phyloP scores from a whole-genome alignment of 2,888 invertebrate genomes.

The Polyommatus icarus region DNA sequence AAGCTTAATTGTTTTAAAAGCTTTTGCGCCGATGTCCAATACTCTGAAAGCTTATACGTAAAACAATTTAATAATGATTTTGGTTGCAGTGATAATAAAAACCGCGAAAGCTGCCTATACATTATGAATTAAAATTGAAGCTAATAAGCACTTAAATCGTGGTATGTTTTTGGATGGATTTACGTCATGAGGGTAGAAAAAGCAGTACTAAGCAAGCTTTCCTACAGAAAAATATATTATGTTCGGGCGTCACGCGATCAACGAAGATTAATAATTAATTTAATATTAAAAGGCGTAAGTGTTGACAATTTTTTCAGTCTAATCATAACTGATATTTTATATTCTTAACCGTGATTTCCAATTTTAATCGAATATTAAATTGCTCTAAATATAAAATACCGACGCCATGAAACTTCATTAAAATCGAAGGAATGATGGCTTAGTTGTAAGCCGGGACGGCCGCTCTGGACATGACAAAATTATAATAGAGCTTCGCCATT shows the following conservation, averaged over 20 bases:
- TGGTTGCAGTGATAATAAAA: slow-evolving; percentile 10
- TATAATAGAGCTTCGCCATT: slow-evolving; percentile 1
- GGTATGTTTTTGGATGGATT: no score
- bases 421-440: slow-evolving; percentile 16
- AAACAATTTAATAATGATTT: slow-evolving; percentile 34
- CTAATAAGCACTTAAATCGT: neutral
- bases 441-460: slow-evolving; percentile 19
- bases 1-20: slow-evolving; percentile 70
- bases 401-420: slow-evolving; percentile 21
- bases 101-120: neutral
- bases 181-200: no score
- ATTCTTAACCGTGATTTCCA: neutral
- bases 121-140: neutral
- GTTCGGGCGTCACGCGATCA: no score
- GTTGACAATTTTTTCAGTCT: neutral
- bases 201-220: no score
- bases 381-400: neutral
- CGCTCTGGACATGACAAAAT: slow-evolving; percentile 19
- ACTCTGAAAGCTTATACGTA: slow-evolving; percentile 43
- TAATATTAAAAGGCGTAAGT: no score
- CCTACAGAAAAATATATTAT: no score
- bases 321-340: neutral
- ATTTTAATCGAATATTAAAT: neutral
- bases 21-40: slow-evolving; percentile 55
- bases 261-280: no score